Evolutionary conservation across 2,888 invertebrate species (phyloP).

Genomic region (Stenchaetothrips biformis): DNA sequence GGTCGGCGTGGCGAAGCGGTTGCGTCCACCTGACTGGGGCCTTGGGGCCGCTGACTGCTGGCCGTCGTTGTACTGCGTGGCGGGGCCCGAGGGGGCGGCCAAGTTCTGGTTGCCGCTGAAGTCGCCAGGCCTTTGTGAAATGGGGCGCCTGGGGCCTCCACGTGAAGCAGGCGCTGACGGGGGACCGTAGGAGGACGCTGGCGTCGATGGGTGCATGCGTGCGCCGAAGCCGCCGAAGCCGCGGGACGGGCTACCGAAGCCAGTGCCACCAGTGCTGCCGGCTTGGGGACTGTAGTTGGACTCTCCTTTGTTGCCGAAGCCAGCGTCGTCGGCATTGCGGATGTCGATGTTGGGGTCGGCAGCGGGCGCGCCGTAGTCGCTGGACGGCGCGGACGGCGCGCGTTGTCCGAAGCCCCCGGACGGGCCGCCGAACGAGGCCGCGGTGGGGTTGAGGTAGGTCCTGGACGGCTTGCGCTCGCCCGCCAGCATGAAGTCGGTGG

Average conservation of each 20-base stretch:
- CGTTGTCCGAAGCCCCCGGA: neutral
- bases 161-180: neutral
- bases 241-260: neutral
- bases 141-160: neutral
- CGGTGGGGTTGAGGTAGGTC: neutral
- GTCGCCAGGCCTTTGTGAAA: neutral
- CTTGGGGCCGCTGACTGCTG: neutral
- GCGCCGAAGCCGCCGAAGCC: neutral
- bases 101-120: slow-evolving; percentile 1
- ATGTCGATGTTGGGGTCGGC: neutral
- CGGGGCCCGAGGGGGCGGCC: neutral
- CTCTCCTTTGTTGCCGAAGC: neutral
- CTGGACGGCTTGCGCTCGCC: slow-evolving; percentile 4
- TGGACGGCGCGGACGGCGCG: neutral
- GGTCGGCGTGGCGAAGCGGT: neutral
- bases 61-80: neutral
- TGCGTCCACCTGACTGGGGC: neutral
- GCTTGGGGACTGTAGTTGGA: neutral
- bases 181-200: neutral
- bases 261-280: neutral
- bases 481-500: neutral
- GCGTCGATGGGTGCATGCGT: neutral
- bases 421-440: neutral
- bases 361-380: neutral
- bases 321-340: neutral